These are phyloP conservation scores for Caenorhabditis elegans DNA, from an alignment of 1,140 invertebrate genomes.

Conservation along the genomic window DNA sequence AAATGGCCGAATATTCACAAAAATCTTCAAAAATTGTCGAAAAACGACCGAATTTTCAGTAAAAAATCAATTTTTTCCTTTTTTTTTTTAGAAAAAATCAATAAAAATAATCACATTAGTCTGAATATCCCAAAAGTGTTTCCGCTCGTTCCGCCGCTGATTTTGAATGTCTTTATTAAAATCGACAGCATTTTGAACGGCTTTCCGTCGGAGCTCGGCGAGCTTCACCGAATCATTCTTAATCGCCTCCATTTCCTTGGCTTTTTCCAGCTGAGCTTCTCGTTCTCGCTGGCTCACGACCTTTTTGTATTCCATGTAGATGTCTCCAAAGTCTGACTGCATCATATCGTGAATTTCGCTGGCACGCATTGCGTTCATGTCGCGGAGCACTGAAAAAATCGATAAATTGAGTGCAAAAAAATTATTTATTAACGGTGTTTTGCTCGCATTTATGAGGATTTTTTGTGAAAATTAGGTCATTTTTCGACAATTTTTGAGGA, in stretches of 20 bases:
- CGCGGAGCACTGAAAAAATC: conserved; percentile 37
- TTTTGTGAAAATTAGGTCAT: too few relatives aligned
- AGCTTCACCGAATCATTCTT: conserved; percentile 39
- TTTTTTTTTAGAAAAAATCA: too few relatives aligned
- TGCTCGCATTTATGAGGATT: too few relatives aligned
- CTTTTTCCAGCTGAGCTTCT: conserved; percentile 25
- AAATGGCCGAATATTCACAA: too few relatives aligned
- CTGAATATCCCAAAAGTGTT: conserved; percentile 45
- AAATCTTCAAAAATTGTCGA: neutral
- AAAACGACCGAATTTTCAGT: too few relatives aligned
- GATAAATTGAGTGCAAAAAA: too few relatives aligned
- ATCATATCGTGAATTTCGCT: conserved; percentile 46
- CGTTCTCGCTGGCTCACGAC: neutral
- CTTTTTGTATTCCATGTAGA: conserved; percentile 43
- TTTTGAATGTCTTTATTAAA: conserved; percentile 39
- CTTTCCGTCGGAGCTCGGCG: conserved; percentile 37
- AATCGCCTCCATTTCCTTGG: conserved; percentile 45
- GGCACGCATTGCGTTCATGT: conserved; percentile 36
- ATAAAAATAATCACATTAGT: conserved; percentile 35
- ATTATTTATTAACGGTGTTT: too few relatives aligned
- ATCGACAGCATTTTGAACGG: conserved; percentile 17
- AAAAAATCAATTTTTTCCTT: too few relatives aligned
- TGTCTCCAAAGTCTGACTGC: conserved; percentile 28
- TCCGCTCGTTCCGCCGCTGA: conserved; percentile 22
- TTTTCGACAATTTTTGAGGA: too few relatives aligned